Percentiles rank a stretch among this genome's conserved stretches.
phyloP scores from a whole-genome alignment of 2,797 vertebrate genomes.

The Enteromius argenteus region DNA sequence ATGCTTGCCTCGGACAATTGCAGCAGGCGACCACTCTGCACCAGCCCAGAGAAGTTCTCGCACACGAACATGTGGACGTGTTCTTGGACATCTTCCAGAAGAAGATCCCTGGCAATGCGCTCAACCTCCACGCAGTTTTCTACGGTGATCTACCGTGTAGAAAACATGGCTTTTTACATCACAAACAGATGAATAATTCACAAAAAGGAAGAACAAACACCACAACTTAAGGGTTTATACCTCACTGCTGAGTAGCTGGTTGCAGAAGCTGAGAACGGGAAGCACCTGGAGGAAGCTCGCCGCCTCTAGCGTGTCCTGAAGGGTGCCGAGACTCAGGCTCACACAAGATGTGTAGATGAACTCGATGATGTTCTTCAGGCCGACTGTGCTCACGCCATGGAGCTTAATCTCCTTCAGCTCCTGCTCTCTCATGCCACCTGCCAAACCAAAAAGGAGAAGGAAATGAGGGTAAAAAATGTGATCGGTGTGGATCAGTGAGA shows the following conservation, averaged over 20 bases:
- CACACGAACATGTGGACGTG: slow-evolving; percentile 74
- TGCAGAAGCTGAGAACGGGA: slow-evolving; percentile 83
- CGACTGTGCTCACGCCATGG: slow-evolving; percentile 79
- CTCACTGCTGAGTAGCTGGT: slow-evolving; percentile 83
- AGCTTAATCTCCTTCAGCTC: slow-evolving; percentile 83
- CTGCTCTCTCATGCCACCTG: slow-evolving; percentile 85
- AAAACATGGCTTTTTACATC: neutral
- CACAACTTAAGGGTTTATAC: slow-evolving; percentile 59
- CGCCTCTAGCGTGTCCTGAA: slow-evolving; percentile 84
- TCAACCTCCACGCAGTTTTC: slow-evolving; percentile 85
- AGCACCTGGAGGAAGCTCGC: slow-evolving; percentile 85
- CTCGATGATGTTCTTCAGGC: slow-evolving; percentile 83
- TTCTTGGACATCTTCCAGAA: slow-evolving; percentile 76
- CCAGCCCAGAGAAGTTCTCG: slow-evolving; percentile 75
- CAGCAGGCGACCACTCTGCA: slow-evolving; percentile 71
- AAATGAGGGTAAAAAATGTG: slow-evolving; percentile 18
- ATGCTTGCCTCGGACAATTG: slow-evolving; percentile 77
- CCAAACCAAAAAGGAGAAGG: neutral
- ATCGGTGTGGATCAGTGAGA: neutral
- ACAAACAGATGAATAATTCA: neutral
- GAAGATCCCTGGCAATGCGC: slow-evolving; percentile 76
- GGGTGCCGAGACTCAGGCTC: slow-evolving; percentile 75
- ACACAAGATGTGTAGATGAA: slow-evolving; percentile 84
- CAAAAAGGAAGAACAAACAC: neutral
- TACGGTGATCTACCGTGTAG: slow-evolving; percentile 74